phyloP scores from a whole-genome alignment of 2,113 vertebrate species.

The Etia nguti region DNA sequence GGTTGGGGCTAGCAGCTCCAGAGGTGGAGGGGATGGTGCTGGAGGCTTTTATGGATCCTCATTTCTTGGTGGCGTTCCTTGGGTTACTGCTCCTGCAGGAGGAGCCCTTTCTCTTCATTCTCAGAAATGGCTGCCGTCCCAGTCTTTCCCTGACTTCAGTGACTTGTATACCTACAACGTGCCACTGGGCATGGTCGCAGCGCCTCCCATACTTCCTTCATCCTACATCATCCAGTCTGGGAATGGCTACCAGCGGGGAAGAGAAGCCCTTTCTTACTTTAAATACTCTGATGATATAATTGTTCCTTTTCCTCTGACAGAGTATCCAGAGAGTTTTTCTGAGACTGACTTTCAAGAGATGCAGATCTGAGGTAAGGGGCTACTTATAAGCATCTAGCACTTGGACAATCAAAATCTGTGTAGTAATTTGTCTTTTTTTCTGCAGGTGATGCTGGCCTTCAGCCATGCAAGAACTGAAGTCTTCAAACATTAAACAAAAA shows the following conservation, averaged over 20 bases:
- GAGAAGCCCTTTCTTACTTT: neutral
- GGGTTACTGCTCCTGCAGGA: neutral
- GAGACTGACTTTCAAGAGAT: rapidly evolving
- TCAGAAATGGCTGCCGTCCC: neutral
- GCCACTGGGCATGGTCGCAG: neutral
- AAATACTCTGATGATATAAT: neutral
- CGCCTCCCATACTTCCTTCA: neutral
- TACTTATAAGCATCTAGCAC: neutral
- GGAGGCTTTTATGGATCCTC: neutral
- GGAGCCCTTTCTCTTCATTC: too few species aligned
- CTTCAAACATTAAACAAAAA: neutral
- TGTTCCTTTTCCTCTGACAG: neutral
- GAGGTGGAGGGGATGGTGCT: neutral
- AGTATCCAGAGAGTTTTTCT: neutral
- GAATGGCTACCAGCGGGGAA: neutral
- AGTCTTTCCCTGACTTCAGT: neutral
- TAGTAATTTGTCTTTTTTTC: neutral
- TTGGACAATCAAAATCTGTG: neutral
- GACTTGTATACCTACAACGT: neutral
- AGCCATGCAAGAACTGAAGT: neutral
- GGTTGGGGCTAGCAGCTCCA: neutral
- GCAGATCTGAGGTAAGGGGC: neutral
- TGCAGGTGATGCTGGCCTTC: neutral
- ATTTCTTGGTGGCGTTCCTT: too few species aligned
- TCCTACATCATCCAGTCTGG: neutral